phyloP scores from a whole-genome alignment of 1,140 invertebrate genomes.

The Atta texana region DNA sequence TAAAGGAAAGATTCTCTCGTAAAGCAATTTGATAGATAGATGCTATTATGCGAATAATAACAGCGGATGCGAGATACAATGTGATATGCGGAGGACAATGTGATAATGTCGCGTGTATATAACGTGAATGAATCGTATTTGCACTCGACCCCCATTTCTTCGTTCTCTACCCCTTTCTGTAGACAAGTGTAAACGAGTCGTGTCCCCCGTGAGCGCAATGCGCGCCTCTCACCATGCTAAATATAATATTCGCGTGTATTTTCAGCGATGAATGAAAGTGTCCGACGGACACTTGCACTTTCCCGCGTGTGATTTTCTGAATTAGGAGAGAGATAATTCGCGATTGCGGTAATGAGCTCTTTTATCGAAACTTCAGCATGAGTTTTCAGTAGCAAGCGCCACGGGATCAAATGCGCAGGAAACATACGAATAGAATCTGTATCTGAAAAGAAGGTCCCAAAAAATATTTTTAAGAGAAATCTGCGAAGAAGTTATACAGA shows the following conservation, averaged over 20 bases:
- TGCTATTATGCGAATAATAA: conserved; percentile 7
- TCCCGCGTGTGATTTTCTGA: conserved; percentile 38
- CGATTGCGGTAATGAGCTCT: not conserved
- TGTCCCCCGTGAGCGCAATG: conserved; percentile 51
- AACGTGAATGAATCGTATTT: conserved; percentile 78
- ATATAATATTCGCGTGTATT: conserved; percentile 82
- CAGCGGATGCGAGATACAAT: conserved; percentile 12
- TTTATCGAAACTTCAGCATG: not conserved
- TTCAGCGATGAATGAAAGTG: conserved; percentile 82
- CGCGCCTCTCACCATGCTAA: conserved; percentile 73
- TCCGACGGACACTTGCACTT: conserved; percentile 24
- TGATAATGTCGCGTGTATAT: conserved; percentile 56
- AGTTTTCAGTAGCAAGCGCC: not conserved
- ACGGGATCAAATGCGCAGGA: not conserved
- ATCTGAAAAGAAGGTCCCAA: not conserved
- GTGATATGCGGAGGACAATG: conserved; percentile 5
- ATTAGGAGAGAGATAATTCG: not conserved
- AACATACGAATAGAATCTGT: not conserved
- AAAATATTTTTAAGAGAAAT: not conserved
- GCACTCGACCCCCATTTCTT: conserved; percentile 68
- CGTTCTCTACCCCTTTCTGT: conserved; percentile 67
- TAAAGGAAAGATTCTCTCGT: conserved; percentile 13
- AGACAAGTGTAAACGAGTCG: conserved; percentile 48
- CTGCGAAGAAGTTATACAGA: not conserved
- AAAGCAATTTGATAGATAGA: not conserved